Evolutionary conservation across 2,797 vertebrate species (phyloP).

Genomic region (Characodon lateralis): DNA sequence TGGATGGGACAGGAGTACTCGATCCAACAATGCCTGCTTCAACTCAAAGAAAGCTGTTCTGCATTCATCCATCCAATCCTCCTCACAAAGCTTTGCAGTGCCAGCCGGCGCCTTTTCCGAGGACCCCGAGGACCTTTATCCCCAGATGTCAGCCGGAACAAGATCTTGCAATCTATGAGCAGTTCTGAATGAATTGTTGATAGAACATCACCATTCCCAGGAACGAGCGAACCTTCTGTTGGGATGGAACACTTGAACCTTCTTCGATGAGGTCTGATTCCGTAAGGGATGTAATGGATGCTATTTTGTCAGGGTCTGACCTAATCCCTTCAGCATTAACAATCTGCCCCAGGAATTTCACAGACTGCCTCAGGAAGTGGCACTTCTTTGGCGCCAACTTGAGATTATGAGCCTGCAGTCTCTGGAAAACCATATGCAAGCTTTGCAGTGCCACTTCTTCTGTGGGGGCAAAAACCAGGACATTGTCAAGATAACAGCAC

Average conservation of each 20-base stretch:
- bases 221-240: not conserved
- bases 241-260: not conserved
- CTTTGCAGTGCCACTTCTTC: not conserved
- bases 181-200: not conserved
- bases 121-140: not conserved
- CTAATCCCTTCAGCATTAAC: not conserved
- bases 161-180: not conserved
- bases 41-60: not conserved
- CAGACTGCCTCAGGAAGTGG: not conserved
- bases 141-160: not conserved
- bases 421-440: not conserved
- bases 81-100: not conserved
- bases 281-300: not conserved
- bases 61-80: not conserved
- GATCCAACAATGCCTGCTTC: slow-evolving; percentile 1
- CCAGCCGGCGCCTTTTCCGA: not conserved
- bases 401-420: not conserved
- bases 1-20: not conserved
- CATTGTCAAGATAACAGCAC: not conserved
- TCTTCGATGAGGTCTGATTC: slow-evolving; percentile 5
- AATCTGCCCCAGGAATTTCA: slow-evolving; percentile 5
- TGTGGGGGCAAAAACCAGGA: not conserved
- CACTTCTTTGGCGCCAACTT: slow-evolving; percentile 10
- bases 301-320: not conserved
- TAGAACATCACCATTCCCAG: not conserved